A percentile compares a stretch with the other conserved stretches of the same genome.
Evolutionary conservation across 2,797 vertebrate species (phyloP).

Genomic region (Mormyrus proboscirostris): DNA sequence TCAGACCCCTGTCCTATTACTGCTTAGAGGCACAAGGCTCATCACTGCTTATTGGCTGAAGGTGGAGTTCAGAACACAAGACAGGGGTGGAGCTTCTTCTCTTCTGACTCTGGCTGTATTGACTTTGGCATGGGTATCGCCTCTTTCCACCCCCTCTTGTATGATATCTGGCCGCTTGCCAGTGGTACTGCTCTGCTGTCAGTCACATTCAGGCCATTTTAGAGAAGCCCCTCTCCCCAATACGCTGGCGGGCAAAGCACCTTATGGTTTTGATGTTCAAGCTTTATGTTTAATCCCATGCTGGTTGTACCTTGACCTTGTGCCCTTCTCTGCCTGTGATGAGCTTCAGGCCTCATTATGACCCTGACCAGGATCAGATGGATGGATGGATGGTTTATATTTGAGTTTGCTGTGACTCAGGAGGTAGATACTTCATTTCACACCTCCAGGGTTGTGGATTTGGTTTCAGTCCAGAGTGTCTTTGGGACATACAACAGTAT

Average conservation of each 20-base stretch:
- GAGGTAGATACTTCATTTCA: not conserved
- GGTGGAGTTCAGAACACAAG: not conserved
- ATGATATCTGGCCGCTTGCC: not conserved
- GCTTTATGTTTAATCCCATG: not conserved
- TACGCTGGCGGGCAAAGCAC: not conserved
- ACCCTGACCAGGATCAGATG: not conserved
- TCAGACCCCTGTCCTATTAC: not conserved
- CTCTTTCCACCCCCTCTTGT: not conserved
- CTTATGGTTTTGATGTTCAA: not conserved
- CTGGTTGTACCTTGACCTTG: not conserved
- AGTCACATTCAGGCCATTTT: not conserved
- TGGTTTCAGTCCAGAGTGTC: not conserved
- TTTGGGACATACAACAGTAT: not conserved
- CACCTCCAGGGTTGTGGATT: not conserved
- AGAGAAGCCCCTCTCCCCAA: not conserved
- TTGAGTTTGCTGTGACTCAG: not conserved
- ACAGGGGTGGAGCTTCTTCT: not conserved
- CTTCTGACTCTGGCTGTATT: not conserved
- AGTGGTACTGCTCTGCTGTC: not conserved
- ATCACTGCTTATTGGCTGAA: not conserved
- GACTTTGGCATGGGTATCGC: not conserved
- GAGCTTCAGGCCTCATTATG: not conserved
- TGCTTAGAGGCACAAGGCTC: not conserved
- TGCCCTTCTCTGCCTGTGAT: not conserved
- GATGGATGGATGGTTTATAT: not conserved